phyloP scores from a whole-genome alignment of 2,888 invertebrate species.

The Amblyjoppa fuscipennis region DNA sequence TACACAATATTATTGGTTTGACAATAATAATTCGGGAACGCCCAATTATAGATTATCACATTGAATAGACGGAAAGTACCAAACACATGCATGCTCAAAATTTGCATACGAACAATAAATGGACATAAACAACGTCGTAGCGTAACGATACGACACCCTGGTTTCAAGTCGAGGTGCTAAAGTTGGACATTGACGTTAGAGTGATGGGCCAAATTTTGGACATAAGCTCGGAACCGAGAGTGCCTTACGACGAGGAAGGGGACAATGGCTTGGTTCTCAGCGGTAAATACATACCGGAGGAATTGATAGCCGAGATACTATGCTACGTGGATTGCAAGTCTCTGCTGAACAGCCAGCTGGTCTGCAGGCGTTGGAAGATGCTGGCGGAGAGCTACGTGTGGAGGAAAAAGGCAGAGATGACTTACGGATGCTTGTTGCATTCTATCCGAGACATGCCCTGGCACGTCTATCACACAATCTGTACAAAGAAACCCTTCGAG shows the following conservation, averaged over 20 bases:
- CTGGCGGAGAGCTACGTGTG: constrained; percentile 84
- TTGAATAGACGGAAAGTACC: not conserved
- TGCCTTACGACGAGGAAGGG: constrained; percentile 65
- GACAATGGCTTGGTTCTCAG: constrained; percentile 83
- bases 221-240: constrained; percentile 2
- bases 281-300: constrained; percentile 85
- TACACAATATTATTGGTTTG: not conserved
- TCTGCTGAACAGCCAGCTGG: constrained; percentile 84
- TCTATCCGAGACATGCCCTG: constrained; percentile 81
- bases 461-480: constrained; percentile 84
- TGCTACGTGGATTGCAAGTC: constrained; percentile 82
- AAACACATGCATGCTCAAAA: not conserved
- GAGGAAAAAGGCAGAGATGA: constrained; percentile 82
- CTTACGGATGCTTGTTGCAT: constrained; percentile 74
- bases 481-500: constrained; percentile 83
- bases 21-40: not conserved
- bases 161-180: not conserved
- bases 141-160: not conserved
- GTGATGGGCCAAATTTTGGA: constrained; percentile 63
- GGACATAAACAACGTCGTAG: not conserved
- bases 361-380: constrained; percentile 86
- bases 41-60: not conserved
- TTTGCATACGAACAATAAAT: not conserved
- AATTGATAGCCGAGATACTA: constrained; percentile 85
- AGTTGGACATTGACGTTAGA: constrained; percentile 9